phyloP scores from a whole-genome alignment of 2,888 invertebrate genomes.

The Drosophila prolongata region DNA sequence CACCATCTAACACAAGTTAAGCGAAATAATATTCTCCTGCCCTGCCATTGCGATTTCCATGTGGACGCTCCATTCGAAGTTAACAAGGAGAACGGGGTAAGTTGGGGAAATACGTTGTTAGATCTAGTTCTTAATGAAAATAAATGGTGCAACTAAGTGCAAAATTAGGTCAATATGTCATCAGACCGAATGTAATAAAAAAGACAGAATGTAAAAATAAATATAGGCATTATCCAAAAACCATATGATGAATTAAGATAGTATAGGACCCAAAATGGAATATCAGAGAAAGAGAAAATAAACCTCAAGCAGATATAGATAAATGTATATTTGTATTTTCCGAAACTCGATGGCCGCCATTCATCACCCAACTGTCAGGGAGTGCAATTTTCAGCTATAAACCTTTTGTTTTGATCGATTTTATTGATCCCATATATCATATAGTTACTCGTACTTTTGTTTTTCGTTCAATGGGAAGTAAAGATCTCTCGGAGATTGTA shows the following conservation, averaged over 20 bases:
- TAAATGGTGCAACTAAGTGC: no score
- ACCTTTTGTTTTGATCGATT: conserved; percentile 45
- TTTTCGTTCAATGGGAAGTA: conserved; percentile 22
- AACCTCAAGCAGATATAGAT: conserved; percentile 10
- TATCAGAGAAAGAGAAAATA: not conserved
- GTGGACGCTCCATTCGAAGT: conserved; percentile 54
- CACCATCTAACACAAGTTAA: conserved; percentile 46
- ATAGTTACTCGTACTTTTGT: conserved; percentile 24
- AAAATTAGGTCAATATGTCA: not conserved
- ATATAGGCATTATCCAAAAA: not conserved
- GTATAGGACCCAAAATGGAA: conserved; percentile 1
- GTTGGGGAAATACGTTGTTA: conserved; percentile 28
- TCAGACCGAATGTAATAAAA: not conserved
- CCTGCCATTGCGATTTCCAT: conserved; percentile 76
- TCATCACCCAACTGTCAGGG: conserved; percentile 37
- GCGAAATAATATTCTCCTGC: conserved; percentile 75
- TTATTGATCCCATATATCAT: conserved; percentile 44
- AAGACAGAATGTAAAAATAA: no score
- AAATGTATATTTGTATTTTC: conserved; percentile 18
- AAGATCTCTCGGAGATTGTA: conserved; percentile 22
- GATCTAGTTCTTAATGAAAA: no score
- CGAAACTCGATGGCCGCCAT: conserved; percentile 34
- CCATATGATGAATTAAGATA: not conserved
- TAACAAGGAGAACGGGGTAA: conserved; percentile 74
- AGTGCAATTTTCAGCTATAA: conserved; percentile 44